These are phyloP conservation scores for Chaenogobius annularis DNA, from an alignment of 2,113 vertebrate genomes.

Conservation along the genomic window DNA sequence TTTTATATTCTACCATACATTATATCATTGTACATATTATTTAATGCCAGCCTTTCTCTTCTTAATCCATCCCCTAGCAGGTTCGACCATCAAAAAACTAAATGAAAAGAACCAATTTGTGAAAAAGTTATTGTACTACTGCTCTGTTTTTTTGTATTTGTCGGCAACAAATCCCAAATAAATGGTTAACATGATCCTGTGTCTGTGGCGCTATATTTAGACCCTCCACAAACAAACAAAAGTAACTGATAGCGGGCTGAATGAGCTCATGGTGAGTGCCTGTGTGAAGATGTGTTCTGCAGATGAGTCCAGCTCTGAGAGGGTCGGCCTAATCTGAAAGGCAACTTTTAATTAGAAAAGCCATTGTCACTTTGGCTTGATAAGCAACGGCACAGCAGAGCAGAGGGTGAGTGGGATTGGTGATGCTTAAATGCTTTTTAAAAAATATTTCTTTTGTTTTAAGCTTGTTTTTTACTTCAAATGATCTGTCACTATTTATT, in stretches of 20 bases:
- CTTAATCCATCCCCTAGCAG: too few species aligned
- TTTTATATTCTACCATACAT: too few species aligned
- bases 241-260: conserved; percentile 58
- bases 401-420: not conserved
- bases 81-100: not conserved
- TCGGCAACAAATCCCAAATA: not conserved
- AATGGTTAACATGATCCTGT: conserved; percentile 53
- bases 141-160: not conserved
- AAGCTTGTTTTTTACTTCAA: not conserved
- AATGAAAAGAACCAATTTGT: not conserved
- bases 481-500: not conserved
- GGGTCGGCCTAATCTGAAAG: conserved; percentile 13
- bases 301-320: conserved; percentile 19
- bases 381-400: not conserved
- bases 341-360: conserved; percentile 30
- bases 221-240: conserved; percentile 65
- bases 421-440: not conserved
- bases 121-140: not conserved
- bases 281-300: conserved; percentile 45
- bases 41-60: too few species aligned
- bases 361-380: conserved; percentile 9
- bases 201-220: conserved; percentile 80
- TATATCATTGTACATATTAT: too few species aligned
- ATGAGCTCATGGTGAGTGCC: conserved; percentile 49
- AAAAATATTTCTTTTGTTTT: not conserved